Evolutionary conservation across 2,113 vertebrate genomes (phyloP).

Genomic region (Scomber colias): DNA sequence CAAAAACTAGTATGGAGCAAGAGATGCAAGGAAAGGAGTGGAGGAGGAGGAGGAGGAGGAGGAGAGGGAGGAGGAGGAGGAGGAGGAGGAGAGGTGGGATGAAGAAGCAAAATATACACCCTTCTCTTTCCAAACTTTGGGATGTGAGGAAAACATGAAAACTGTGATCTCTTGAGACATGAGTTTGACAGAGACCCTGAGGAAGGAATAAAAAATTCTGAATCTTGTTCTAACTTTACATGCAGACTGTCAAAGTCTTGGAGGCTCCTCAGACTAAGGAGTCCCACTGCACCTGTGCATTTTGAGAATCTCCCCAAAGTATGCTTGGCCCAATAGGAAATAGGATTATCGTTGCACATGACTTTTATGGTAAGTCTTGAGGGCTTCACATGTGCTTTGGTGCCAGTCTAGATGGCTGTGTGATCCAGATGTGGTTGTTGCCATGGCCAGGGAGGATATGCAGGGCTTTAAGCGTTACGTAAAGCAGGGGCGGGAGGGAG

Average conservation of each 20-base stretch:
- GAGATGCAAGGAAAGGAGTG: conserved; percentile 56
- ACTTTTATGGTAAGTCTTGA: conserved; percentile 67
- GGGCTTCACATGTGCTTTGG: conserved; percentile 56
- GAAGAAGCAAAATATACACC: conserved; percentile 55
- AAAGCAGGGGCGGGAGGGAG: conserved; percentile 81
- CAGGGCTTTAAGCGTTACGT: conserved; percentile 84
- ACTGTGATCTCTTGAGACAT: conserved; percentile 14
- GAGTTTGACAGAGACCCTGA: conserved; percentile 15
- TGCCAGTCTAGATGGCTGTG: conserved; percentile 70
- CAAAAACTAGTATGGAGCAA: conserved; percentile 47
- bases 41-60: conserved; percentile 36
- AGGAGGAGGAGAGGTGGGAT: conserved; percentile 50
- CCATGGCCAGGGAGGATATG: conserved; percentile 83
- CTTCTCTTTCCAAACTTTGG: conserved; percentile 55
- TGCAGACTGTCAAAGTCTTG: conserved; percentile 43
- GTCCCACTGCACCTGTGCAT: conserved; percentile 51
- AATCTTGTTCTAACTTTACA: conserved; percentile 43
- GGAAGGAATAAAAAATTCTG: conserved; percentile 16
- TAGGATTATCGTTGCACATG: conserved; percentile 55
- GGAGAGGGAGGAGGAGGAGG: conserved; percentile 44
- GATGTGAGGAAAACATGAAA: conserved; percentile 27
- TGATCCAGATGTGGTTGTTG: conserved; percentile 84
- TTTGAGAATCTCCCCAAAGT: conserved; percentile 51
- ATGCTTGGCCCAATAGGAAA: conserved; percentile 37
- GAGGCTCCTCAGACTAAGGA: conserved; percentile 41